These are phyloP conservation scores for Scolopax mira DNA, from an alignment of 2,113 vertebrate species.

Conservation along the genomic window DNA sequence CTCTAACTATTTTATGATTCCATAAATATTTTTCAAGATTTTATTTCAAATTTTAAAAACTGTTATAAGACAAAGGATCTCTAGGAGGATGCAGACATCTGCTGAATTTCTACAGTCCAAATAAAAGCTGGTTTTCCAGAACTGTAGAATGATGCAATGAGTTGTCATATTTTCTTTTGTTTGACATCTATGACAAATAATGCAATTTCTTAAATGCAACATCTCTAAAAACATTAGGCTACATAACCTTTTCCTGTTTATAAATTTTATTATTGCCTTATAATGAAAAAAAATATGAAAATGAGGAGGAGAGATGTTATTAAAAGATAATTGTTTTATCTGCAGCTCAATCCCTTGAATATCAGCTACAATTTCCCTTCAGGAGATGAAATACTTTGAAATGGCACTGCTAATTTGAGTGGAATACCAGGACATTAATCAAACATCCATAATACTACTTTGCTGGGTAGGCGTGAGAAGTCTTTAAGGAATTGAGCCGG, in stretches of 20 bases:
- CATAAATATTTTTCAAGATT: not conserved
- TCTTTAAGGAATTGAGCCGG: not conserved
- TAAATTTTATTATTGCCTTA: not conserved
- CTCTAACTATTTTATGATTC: too few species aligned
- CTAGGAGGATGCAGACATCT: not conserved
- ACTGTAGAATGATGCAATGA: not conserved
- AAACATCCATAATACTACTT: not conserved
- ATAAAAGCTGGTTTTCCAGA: not conserved
- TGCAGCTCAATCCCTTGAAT: constrained; percentile 11
- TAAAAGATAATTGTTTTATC: constrained; percentile 55
- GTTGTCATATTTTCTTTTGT: not conserved
- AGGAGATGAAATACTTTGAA: constrained; percentile 42
- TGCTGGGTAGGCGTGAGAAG: not conserved
- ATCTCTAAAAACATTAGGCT: not conserved
- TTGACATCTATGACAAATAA: not conserved
- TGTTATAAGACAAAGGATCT: not conserved
- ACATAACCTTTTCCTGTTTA: not conserved
- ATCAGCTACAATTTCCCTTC: constrained; percentile 31
- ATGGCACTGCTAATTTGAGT: constrained; percentile 39
- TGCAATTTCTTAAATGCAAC: not conserved
- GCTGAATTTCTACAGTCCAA: not conserved
- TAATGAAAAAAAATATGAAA: constrained; percentile 32
- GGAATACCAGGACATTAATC: constrained; percentile 39
- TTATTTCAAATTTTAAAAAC: not conserved
- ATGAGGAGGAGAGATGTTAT: not conserved